Base-by-base conservation (phyloP, 2,797 vertebrate genomes). In the Oreochromis grahami region DNA sequence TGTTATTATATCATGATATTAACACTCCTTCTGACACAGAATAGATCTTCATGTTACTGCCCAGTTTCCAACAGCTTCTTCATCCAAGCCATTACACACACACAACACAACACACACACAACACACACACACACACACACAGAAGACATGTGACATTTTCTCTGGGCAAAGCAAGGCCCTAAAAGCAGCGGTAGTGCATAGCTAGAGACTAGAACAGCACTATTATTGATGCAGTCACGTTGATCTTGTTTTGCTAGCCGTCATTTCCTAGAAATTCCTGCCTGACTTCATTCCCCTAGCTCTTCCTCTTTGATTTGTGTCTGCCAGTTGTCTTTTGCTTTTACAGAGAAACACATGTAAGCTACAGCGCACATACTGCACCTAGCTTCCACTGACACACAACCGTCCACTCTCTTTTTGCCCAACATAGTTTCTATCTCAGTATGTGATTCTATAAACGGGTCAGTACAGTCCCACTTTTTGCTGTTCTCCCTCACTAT, bases 251-350 rank as follows among this genome's bases (percentile, higher is more conserved):
- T 88, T 86, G 88, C 74, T 38, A 52, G 65, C 79, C 38, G 3
- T 88, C 79, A 82, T 90, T 91, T 91, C 86, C 82, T 65, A 51
- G 14, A 91, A 91, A 92, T 86, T 92, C 90, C 87, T 70, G 58
- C 79, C 84, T 86, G 85, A 83, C 82, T 87, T 88, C 78, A 86
- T 89, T 84, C 82, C 60, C 72, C 56, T 87, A 34, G 81, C 72
- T 13, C 9, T 43, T 52, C 82, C 80, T 53, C 48, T 87, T 78
- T 86, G 84, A 92, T 87, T 81, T 90, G 86, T 80, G 86, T 88
- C 91, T 86, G 86, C 78, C 84, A 56, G 26, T 85, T 81, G 84
- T 79, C 77, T 87, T 84, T 81, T 56, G 76, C 70, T 79, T 84
- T 19, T 77, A 29, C 65, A 77, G 19, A 90, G 84, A 90, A 91